Evolutionary conservation across 2,113 vertebrate genomes (phyloP), one percentile per base, ranked within the genome.

Genomic region (Brevimyrus niger): DNA sequence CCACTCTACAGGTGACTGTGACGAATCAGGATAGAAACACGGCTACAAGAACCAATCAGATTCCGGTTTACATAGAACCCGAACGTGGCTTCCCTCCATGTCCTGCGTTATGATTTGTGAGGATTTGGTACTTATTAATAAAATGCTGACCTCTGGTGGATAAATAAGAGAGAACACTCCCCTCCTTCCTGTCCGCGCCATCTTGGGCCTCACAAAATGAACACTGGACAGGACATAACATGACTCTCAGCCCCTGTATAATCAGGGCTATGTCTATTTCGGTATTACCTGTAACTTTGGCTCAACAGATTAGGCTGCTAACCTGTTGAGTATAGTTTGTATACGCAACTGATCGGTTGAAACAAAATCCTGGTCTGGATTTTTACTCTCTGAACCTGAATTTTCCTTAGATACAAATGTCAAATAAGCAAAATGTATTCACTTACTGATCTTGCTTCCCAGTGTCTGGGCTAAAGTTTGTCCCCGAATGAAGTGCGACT

Each of bases 141-240:
- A 94, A 94, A 95, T 91, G 90, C 93, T 95, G 94, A 95, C 94
- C 94, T 95, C 95, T 95, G 94, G 93, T 95, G 95, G 95, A 91
- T 92, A 69, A 87, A 90, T 88, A 87, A 90, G 87, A 90, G 90
- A 91, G 47, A 13, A 55, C 87, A 69, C 21, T n/a, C 61, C 23
- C 69, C 21, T 21, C 80, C 38, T 23, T 31, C 10, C 35, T 65
- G 73, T 84, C 5, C 23, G 4, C 38, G 8, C 8, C 47, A 69
- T 88, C 31, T 50, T 15, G 23, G 76, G 5, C n/a, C 51, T 38
- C 17, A 58, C 47, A 15, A 51, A 89, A 85, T n/a, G 6, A 8
- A 55, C 15, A 9, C 82, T 11, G 46, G 85, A 51, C 19, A 47
- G 44, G 21, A 31, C 44, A n/a, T 11, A n/a, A 23, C 17, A 80